Evolutionary conservation across 2,888 invertebrate species (phyloP).

Genomic region (Ctenicera cuprea): DNA sequence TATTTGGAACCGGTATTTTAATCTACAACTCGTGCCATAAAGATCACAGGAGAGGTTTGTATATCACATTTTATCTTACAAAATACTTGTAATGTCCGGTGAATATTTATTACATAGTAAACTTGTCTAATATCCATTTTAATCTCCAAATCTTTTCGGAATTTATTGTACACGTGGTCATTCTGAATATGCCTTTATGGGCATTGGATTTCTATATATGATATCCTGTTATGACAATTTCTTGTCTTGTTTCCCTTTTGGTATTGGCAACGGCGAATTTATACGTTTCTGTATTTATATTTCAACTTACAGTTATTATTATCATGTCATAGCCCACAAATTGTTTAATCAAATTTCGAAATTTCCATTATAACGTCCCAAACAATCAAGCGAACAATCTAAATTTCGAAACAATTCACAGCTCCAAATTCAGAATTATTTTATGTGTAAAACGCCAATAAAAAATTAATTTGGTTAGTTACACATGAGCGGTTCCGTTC

Average conservation of each 20-base stretch:
- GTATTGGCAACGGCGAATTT: conserved; percentile 37
- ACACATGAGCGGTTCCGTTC: conserved; percentile 3
- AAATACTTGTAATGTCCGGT: conserved; percentile 49
- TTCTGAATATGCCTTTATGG: conserved; percentile 48
- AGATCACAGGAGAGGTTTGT: conserved; percentile 49
- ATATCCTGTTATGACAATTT: conserved; percentile 46
- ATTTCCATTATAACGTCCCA: conserved; percentile 22
- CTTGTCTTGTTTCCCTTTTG: conserved; percentile 21
- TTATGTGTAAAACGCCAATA: neutral
- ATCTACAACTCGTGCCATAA: conserved; percentile 53
- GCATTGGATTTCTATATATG: conserved; percentile 34
- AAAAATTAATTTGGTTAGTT: neutral
- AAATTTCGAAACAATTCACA: neutral
- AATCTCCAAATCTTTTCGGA: conserved; percentile 49
- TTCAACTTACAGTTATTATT: conserved; percentile 38
- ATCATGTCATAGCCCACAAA: conserved; percentile 26
- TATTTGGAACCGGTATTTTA: conserved; percentile 50
- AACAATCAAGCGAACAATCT: neutral
- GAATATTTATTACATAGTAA: conserved; percentile 50
- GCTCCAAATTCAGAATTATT: neutral
- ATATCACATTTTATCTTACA: conserved; percentile 51
- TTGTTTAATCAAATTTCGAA: conserved; percentile 16
- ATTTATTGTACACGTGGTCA: conserved; percentile 46
- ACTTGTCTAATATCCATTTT: conserved; percentile 53
- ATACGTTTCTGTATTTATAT: conserved; percentile 32